These are phyloP conservation scores for Delphinapterus leucas DNA, from an alignment of 2,113 vertebrate genomes.

Conservation along the genomic window DNA sequence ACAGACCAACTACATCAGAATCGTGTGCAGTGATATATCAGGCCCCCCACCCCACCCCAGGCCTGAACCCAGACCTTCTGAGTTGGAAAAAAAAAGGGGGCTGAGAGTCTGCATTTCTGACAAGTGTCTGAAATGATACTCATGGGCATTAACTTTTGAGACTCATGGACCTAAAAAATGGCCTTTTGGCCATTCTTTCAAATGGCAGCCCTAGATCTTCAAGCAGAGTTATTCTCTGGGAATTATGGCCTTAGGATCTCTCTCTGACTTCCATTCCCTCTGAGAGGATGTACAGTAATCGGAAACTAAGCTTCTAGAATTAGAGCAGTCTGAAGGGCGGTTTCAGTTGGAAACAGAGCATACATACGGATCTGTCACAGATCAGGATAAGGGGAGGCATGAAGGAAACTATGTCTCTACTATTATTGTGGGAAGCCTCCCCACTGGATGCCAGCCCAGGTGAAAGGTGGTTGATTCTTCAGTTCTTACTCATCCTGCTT, in stretches of 20 bases:
- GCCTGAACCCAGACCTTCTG: background rate
- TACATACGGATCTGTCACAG: background rate
- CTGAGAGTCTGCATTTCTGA: background rate
- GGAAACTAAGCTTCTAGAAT: constrained; percentile 17
- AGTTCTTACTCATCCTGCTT: background rate
- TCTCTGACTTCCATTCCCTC: background rate
- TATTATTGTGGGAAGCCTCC: background rate
- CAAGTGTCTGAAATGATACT: background rate
- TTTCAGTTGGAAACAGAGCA: background rate
- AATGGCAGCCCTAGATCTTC: background rate
- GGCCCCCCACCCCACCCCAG: background rate
- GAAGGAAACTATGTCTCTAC: background rate
- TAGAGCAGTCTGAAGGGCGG: background rate
- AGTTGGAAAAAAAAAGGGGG: background rate
- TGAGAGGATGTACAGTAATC: background rate
- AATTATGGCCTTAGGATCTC: background rate
- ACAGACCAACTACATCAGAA: background rate
- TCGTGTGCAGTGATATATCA: background rate
- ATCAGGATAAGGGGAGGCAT: background rate
- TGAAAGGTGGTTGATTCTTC: background rate
- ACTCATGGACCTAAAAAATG: background rate
- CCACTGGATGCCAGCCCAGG: background rate
- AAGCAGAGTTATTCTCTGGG: background rate
- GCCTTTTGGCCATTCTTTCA: background rate
- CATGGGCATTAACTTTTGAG: background rate